Percentiles rank a stretch among this genome's conserved stretches.
phyloP scores from a whole-genome alignment of 2,888 invertebrate genomes.

The Heteromurus nitidus region DNA sequence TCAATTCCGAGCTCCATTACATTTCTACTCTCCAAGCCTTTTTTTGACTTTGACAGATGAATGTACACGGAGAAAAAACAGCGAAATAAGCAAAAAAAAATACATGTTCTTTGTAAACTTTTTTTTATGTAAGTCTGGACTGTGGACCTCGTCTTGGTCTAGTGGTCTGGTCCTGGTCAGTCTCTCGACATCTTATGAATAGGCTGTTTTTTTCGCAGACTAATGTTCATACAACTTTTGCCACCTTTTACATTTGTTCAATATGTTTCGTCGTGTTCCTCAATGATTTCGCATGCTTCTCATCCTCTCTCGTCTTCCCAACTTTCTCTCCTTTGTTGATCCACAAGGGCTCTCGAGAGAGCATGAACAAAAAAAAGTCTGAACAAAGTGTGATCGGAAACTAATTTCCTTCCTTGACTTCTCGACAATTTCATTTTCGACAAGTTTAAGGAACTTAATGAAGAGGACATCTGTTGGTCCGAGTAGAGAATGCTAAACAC shows the following conservation, averaged over 20 bases:
- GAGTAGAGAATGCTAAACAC: neutral
- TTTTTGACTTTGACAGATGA: slow-evolving; percentile 56
- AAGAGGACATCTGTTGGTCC: no score
- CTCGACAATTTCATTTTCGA: neutral
- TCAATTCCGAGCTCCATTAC: neutral
- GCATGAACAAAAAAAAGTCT: neutral
- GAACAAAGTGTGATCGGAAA: neutral
- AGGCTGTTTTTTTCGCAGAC: no score
- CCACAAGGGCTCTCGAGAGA: neutral
- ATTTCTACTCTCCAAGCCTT: neutral
- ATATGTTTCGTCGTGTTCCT: neutral
- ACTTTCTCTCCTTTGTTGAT: slow-evolving; percentile 34
- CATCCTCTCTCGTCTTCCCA: slow-evolving; percentile 8
- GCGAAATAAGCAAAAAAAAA: neutral
- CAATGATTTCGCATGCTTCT: slow-evolving; percentile 22
- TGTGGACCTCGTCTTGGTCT: no score
- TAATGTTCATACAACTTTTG: no score
- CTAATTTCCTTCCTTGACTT: neutral
- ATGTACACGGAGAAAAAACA: slow-evolving; percentile 18
- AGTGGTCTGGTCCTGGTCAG: no score
- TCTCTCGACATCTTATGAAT: no score
- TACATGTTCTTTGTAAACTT: no score
- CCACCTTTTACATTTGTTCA: neutral
- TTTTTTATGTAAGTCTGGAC: no score
- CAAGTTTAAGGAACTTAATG: neutral